A percentile compares a stretch with the other conserved stretches of the same genome.
phyloP scores from a whole-genome alignment of 35 echinoderm and acorn worm species.

The Apostichopus californicus region DNA sequence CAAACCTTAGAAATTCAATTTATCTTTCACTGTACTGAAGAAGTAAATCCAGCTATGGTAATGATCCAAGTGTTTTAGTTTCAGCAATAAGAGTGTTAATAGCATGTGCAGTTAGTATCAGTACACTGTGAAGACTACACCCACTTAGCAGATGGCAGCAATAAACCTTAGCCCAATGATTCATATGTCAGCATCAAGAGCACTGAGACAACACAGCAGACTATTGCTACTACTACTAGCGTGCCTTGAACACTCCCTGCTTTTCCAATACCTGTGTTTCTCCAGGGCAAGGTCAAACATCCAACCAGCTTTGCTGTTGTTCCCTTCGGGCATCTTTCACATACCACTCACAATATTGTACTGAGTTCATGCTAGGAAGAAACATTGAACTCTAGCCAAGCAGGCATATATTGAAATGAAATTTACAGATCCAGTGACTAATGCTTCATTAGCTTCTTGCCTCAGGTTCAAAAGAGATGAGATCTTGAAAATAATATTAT shows the following conservation, averaged over 20 bases:
- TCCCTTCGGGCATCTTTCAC: not conserved
- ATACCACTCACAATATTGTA: not conserved
- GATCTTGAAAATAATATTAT: not conserved
- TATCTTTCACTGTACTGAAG: no score
- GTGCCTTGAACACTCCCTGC: not conserved
- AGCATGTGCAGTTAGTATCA: no score
- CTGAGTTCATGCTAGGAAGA: not conserved
- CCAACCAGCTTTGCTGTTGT: not conserved
- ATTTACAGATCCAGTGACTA: slow-evolving; percentile 7
- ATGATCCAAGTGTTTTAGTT: no score
- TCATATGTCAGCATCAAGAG: no score
- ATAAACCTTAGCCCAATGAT: no score
- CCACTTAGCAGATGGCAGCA: no score
- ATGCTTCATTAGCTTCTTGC: slow-evolving; percentile 6
- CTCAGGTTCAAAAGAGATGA: not conserved
- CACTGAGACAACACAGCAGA: no score
- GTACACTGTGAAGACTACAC: no score
- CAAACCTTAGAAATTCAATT: no score
- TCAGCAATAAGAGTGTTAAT: no score
- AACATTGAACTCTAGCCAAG: not conserved
- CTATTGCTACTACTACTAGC: no score
- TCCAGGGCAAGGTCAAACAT: slow-evolving; percentile 23
- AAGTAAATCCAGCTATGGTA: no score
- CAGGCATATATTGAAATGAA: not conserved
- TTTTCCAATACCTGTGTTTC: not conserved